A percentile compares a stretch with the other conserved stretches of the same genome.
These are phyloP conservation scores for Phalacrocorax carbo DNA, from an alignment of 2,113 vertebrate species.

Conservation along the genomic window DNA sequence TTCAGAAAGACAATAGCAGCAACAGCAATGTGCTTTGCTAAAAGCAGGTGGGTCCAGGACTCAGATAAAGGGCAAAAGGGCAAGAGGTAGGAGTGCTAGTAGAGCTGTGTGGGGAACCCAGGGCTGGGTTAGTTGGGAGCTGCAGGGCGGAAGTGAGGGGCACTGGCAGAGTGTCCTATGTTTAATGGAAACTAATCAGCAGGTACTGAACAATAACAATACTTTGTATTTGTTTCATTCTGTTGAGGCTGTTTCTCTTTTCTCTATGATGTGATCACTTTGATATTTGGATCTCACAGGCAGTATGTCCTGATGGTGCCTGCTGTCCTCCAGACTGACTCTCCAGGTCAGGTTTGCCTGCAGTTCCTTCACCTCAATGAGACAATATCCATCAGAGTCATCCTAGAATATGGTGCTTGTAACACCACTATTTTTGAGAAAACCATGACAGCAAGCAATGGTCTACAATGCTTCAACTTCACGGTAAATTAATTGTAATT, in stretches of 20 bases:
- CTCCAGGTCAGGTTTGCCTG: conserved; percentile 47
- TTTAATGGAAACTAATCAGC: neutral
- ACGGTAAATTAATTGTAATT: conserved; percentile 32
- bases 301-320: conserved; percentile 69
- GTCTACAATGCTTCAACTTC: conserved; percentile 59
- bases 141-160: neutral
- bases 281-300: conserved; percentile 19
- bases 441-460: neutral
- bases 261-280: neutral
- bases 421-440: conserved; percentile 50
- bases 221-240: neutral
- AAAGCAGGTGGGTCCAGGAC: neutral
- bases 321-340: conserved; percentile 45
- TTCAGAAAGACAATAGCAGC: neutral
- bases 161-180: neutral
- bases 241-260: neutral
- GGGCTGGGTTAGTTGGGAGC: neutral
- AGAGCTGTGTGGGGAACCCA: neutral
- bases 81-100: neutral
- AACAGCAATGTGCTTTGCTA: neutral
- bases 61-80: neutral
- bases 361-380: conserved; percentile 55
- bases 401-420: conserved; percentile 37
- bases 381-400: neutral
- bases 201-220: neutral